A percentile compares a stretch with the other conserved stretches of the same genome.
These are phyloP conservation scores for Loxodonta africana DNA, from an alignment of 2,113 vertebrate species.

Conservation along the genomic window DNA sequence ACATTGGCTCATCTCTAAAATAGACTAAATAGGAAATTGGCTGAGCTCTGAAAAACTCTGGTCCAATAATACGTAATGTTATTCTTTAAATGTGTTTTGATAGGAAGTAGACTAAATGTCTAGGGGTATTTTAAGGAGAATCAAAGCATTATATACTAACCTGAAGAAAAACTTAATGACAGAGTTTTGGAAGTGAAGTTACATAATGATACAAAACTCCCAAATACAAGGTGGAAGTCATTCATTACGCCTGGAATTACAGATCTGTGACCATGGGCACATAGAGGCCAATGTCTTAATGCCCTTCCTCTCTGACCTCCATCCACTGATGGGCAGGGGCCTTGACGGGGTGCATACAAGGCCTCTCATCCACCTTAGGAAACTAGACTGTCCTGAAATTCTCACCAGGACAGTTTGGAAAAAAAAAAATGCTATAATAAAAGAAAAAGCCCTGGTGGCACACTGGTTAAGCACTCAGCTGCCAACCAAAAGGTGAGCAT, in stretches of 20 bases:
- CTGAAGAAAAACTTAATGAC: background rate
- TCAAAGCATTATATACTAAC: background rate
- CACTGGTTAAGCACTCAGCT: background rate
- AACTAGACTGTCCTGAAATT: background rate
- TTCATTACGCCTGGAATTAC: background rate
- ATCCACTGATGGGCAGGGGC: background rate
- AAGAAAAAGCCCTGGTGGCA: background rate
- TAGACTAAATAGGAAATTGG: conserved; percentile 68
- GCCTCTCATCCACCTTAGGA: background rate
- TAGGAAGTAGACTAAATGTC: conserved; percentile 8
- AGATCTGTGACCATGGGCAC: background rate
- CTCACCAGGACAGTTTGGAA: background rate
- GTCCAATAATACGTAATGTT: conserved; percentile 7
- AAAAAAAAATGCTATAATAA: background rate
- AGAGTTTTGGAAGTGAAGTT: background rate
- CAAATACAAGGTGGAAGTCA: background rate
- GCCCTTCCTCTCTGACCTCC: background rate
- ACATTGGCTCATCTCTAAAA: conserved; percentile 26
- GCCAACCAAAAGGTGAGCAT: background rate
- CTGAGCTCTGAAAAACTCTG: background rate
- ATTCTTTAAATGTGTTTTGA: conserved; percentile 55
- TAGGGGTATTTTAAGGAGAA: background rate
- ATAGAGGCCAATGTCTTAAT: background rate
- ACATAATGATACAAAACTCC: background rate
- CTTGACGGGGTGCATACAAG: background rate